Evolutionary conservation across 2,888 invertebrate genomes (phyloP), one percentile per base, ranked within the genome.

Genomic region (Lycaena phlaeas): DNA sequence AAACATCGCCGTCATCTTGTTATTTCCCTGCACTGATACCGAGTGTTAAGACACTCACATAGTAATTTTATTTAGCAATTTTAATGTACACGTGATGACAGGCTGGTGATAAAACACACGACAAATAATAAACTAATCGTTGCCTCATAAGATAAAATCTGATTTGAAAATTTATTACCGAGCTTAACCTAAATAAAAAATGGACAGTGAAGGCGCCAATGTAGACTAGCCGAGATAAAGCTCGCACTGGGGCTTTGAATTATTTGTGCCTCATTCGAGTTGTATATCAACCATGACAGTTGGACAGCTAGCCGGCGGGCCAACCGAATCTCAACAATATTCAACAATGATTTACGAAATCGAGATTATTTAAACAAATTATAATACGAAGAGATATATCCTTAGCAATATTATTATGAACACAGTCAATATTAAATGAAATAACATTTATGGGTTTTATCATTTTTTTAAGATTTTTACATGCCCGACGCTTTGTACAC

Each of bases 241-340:
- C 34, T 34, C 22, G 34, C 34, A 11, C 28, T 9, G 18, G 12
- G 34, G 12, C 34, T 38, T 38, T 44, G 40, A 45, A 45, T 45
- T 43, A 48, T 48, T 44, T 42, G 42, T 45, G 37, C 40, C 45
- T 48, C 43, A 44, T 48, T 36, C 45, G 28, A 43, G 27, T 36
- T 40, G 42, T 44, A 48, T 48, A 42, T 45, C 45, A 48, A 17
- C 7, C 36, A 14, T 17, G 45, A 46, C 45, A 22, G 22, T 22
- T 22, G 22, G 22, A 4, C 22, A 43, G 42, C 39, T 34, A 27
- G 40, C 30, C 43, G 41, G 37, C 38, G 40, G 15, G 40, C 22
- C 40, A 31, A 40, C 43, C 42, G 30, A 43, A 48, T 39, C 42
- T 42, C 40, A 41, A 46, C 38, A 42, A 42, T 38, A 42, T 48